A percentile compares a stretch with the other conserved stretches of the same genome.
Conservation (phyloP, 2,888 invertebrate species). For the Papilio protenor region DNA sequence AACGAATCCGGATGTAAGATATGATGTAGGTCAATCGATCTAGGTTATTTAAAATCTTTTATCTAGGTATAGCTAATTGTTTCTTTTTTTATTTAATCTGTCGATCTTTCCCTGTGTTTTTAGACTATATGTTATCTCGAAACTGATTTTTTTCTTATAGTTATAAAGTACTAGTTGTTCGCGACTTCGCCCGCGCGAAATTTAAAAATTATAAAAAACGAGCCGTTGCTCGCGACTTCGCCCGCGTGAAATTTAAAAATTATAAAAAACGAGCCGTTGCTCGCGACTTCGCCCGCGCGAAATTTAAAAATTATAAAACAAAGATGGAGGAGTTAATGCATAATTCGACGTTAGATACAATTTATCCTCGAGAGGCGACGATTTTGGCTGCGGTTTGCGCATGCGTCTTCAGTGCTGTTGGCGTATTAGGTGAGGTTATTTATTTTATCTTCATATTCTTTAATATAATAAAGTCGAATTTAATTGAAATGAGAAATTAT, state of each 20-base stretch:
- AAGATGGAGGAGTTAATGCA: conserved; percentile 60
- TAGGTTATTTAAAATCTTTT: background rate
- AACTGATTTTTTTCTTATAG: no score
- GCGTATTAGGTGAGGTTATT: conserved; percentile 89
- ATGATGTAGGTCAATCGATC: background rate
- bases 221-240: no score
- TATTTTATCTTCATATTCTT: conserved; percentile 24
- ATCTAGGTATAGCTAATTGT: background rate
- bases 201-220: no score
- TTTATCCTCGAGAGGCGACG: conserved; percentile 89
- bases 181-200: no score
- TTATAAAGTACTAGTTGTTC: no score
- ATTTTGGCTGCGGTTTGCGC: conserved; percentile 91
- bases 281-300: no score
- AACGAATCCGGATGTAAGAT: background rate
- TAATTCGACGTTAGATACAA: conserved; percentile 59
- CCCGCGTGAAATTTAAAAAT: no score
- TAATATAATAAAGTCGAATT: no score
- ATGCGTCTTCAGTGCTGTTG: conserved; percentile 90
- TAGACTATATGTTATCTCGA: no score
- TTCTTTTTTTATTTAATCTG: background rate
- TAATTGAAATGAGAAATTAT: no score
- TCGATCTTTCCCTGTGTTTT: background rate
- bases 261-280: no score
- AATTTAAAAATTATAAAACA: conserved; percentile 40